Evolutionary conservation across 2,888 invertebrate species (phyloP), one percentile per base, ranked within the genome.

Genomic region (Acanthopleura granulata): DNA sequence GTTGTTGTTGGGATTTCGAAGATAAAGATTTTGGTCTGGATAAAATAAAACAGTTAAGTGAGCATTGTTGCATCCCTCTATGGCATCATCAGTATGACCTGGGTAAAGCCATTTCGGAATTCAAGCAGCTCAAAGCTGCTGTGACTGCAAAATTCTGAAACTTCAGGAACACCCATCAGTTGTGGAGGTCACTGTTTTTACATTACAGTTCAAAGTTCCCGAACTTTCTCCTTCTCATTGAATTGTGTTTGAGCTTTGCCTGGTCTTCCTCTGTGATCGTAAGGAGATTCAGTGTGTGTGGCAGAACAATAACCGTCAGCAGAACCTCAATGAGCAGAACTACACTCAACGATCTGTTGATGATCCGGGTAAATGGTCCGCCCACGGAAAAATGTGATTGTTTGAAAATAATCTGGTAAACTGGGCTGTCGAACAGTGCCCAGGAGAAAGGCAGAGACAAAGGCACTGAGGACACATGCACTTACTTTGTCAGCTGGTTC

Each of bases 181-280:
- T 71, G 6, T 71, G 71, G 71, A 6, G 30, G 40, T 30, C 69
- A 16, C 1, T 66, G 6, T 66, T 66, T 12, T 9, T 9, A 3
- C 71, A 71, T n/a, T 71, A 49, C 25, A 25, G 71, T 3, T 30
- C 1, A 1, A 71, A 71, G 30, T 71, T 49, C 25, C 71, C 71
- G 1, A 3, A 71, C 14, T 29, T 71, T 14, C 25, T 71, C 6
- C 27, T 71, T 1, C 40, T 71, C 4, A 14, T 71, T 1, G 71
- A 71, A 14, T 40, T 71, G 40, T 71, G 71, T 71, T n/a, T 71
- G 40, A 16, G 4, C 1, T 6, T 71, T 40, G 71, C 71, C 3
- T 71, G 40, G 40, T 71, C 71, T 4, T 71, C 71, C 1, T 3
- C 71, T 14, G 30, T 40, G 4, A 40, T 71, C 40, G 71, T 30